Conservation (phyloP, 2,797 vertebrate species). For the Labroides dimidiatus region DNA sequence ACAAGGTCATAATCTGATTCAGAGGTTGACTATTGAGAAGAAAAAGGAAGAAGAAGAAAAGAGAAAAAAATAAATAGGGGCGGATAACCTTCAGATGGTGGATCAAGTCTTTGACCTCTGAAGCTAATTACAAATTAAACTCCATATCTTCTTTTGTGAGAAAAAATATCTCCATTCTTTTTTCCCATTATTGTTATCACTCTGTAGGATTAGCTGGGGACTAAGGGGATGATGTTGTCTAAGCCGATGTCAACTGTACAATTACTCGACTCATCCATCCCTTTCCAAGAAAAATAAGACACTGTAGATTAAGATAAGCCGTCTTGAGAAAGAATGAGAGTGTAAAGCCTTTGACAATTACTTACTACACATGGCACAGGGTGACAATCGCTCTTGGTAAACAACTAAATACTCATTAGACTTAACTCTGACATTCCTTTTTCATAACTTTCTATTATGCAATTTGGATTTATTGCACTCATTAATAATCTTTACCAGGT, state of each 20-base stretch:
- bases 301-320: conserved; percentile 68
- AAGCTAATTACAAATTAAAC: conserved; percentile 81
- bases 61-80: conserved; percentile 27
- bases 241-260: conserved; percentile 83
- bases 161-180: conserved; percentile 64
- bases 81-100: conserved; percentile 70
- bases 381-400: conserved; percentile 77
- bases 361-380: conserved; percentile 64
- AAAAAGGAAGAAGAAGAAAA: conserved; percentile 25
- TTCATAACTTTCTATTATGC: conserved; percentile 82
- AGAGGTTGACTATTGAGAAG: conserved; percentile 49
- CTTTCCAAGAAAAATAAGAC: conserved; percentile 77
- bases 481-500: conserved; percentile 96
- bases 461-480: conserved; percentile 95
- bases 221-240: conserved; percentile 82
- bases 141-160: conserved; percentile 74
- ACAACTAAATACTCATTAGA: conserved; percentile 82
- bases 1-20: conserved; percentile 73
- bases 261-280: conserved; percentile 76
- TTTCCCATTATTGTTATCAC: conserved; percentile 80
- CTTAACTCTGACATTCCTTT: conserved; percentile 69
- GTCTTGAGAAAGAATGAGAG: conserved; percentile 69
- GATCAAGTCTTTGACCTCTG: conserved; percentile 74
- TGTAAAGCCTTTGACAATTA: conserved; percentile 84
- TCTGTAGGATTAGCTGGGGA: conserved; percentile 78